Evolutionary conservation across 1,140 invertebrate species (phyloP).

Genomic region (Antheraea pernyi): DNA sequence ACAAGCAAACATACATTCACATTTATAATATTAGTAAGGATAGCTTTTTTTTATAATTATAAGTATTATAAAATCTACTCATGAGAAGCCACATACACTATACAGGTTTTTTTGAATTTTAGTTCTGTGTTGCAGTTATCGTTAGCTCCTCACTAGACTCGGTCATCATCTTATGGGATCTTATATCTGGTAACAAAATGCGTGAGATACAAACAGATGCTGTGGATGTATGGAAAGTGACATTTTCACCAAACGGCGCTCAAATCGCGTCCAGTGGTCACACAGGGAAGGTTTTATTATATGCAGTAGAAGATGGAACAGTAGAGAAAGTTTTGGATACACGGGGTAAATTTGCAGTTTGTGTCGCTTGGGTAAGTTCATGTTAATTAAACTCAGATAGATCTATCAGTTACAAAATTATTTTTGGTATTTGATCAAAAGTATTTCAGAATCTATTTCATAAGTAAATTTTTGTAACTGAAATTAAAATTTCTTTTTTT

Average conservation of each 20-base stretch:
- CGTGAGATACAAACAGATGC: slow-evolving; percentile 92
- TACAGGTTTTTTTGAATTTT: no score
- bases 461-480: no score
- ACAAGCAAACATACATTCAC: no score
- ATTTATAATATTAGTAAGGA: no score
- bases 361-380: slow-evolving; percentile 92
- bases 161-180: slow-evolving; percentile 93
- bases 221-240: slow-evolving; percentile 96
- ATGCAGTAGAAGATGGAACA: slow-evolving; percentile 91
- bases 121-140: slow-evolving; percentile 82
- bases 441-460: no score
- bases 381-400: not conserved
- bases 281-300: slow-evolving; percentile 94
- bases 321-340: slow-evolving; percentile 93
- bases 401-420: no score
- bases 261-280: slow-evolving; percentile 95
- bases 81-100: no score
- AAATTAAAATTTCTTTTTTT: no score
- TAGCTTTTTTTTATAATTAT: no score
- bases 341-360: slow-evolving; percentile 96
- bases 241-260: slow-evolving; percentile 95
- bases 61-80: no score
- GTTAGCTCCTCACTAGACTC: slow-evolving; percentile 96
- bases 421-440: no score
- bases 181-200: slow-evolving; percentile 91